Base-by-base conservation (phyloP, 92 coral and sea anemone species). In the Metridium senile region DNA sequence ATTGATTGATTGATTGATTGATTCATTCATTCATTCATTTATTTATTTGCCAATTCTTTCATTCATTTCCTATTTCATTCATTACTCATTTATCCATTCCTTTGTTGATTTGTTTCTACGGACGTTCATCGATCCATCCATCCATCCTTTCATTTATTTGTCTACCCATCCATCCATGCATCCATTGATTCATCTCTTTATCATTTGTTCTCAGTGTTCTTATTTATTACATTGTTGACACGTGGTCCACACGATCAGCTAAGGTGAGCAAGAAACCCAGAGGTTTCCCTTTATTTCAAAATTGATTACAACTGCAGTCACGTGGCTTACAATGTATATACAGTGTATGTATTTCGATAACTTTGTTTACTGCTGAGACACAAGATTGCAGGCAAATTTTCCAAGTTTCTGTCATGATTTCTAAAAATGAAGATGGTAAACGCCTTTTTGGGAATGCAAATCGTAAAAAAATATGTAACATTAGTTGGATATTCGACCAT, bases 171-270 rank as follows among this genome's bases (percentile, higher is more conserved):
- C 49, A 39, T n/a, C n/a, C n/a, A n/a, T n/a, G n/a, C n/a, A 39
- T 4, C 49, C 49, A 39, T 39, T 6, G 6, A 39, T 39, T 39
- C 8, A 39, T 39, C 49, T 17, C 2, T 1, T n/a, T 8, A 22
- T n/a, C 53, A 9, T 62, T 61, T 74, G 52, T 33, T 80, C 84
- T 58, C 69, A 91, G 97, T 78, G 72, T 88, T 67, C 70, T 91
- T 22, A 82, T 91, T 33, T 85, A 85, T 59, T 82, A 87, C 68
- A 53, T 91, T 52, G 43, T 79, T 32, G 85, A 33, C 26, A 84
- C 85, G 0, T 91, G 97, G 97, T 74, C 81, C 22, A 81, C 93
- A 31, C 46, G 84, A 54, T 75, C 86, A 22, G 72, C 86, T 33
- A 74, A 71, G 74, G 97, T 91, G 59, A 62, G 93, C 58, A 21